phyloP scores from a whole-genome alignment of 2,113 vertebrate species.

The Lampris incognitus region DNA sequence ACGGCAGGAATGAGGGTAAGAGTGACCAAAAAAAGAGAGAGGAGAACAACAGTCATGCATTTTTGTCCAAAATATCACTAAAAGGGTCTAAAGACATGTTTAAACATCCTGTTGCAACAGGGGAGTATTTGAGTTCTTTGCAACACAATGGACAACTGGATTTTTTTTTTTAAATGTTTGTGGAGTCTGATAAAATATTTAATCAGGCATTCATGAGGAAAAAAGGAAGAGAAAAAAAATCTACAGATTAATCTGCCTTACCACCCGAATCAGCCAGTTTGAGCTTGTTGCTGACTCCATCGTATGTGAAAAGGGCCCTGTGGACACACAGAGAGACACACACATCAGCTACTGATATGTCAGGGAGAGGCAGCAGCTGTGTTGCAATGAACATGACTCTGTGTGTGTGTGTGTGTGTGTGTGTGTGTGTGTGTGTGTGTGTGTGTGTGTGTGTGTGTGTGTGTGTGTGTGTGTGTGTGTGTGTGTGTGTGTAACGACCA shows the following conservation, averaged over 20 bases:
- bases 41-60: neutral
- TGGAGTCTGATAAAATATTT: neutral
- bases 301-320: conserved; percentile 88
- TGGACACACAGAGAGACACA: conserved; percentile 30
- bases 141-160: neutral
- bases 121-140: neutral
- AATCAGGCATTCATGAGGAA: neutral
- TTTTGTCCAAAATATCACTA: neutral
- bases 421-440: no score
- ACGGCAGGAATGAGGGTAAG: neutral
- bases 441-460: no score
- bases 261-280: conserved; percentile 89
- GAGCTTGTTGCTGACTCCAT: conserved; percentile 83
- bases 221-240: neutral
- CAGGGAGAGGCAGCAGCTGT: neutral
- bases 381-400: no score
- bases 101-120: neutral
- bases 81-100: neutral
- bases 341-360: conserved; percentile 26
- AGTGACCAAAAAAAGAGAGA: neutral
- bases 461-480: no score
- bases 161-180: no score
- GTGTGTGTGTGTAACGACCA: no score
- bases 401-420: no score
- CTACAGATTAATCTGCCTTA: conserved; percentile 55